These are phyloP conservation scores for Chirona hameri DNA, from an alignment of 2,888 invertebrate species.

Conservation along the genomic window DNA sequence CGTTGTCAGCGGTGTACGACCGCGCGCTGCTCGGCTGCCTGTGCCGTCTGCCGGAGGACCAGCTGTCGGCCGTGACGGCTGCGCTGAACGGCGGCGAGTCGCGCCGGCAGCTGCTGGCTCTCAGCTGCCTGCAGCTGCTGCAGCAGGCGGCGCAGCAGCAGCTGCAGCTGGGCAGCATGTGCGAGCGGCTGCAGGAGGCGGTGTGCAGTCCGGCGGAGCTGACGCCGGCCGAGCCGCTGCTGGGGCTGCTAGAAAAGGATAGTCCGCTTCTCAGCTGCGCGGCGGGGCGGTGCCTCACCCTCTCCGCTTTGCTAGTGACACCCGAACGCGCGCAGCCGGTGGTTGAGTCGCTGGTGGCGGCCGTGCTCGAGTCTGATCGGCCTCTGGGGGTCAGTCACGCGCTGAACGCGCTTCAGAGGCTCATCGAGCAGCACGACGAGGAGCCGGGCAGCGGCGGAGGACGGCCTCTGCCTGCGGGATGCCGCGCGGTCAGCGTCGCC, in stretches of 20 bases:
- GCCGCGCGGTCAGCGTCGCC: background rate
- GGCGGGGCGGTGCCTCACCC: conserved; percentile 1
- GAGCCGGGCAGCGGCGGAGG: background rate
- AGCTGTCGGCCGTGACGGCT: background rate
- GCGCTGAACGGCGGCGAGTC: background rate
- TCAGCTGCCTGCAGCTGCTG: conserved; percentile 22
- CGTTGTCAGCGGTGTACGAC: background rate
- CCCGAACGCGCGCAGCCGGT: background rate
- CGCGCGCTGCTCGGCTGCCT: background rate
- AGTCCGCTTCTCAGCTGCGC: conserved; percentile 3
- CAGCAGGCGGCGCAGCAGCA: conserved; percentile 9
- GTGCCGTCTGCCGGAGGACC: background rate
- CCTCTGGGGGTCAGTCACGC: conserved; percentile 8
- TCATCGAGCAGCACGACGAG: conserved; percentile 7
- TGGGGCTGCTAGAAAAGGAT: background rate
- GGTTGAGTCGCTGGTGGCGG: conserved; percentile 4
- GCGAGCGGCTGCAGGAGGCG: background rate
- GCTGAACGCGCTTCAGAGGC: conserved; percentile 8
- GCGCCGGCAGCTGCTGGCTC: conserved; percentile 22
- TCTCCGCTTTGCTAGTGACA: background rate
- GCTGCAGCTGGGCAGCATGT: background rate
- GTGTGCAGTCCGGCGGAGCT: background rate
- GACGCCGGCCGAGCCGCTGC: background rate
- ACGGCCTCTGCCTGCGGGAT: background rate
- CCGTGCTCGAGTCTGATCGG: background rate